Base-by-base conservation (phyloP, 2,888 invertebrate genomes). In the Morpho helenor region DNA sequence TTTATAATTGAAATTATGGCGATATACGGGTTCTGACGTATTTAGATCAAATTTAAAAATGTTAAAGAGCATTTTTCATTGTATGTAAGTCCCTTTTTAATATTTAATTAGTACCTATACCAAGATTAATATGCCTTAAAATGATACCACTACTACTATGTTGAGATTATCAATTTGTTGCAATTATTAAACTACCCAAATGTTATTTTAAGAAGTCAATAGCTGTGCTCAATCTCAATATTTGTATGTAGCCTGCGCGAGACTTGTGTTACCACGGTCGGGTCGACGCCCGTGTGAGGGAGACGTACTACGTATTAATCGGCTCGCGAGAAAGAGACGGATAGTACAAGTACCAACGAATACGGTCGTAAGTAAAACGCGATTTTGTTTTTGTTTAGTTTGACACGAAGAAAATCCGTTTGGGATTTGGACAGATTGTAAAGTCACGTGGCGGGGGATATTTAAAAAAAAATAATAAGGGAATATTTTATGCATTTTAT, bases 261-360 rank as follows among this genome's bases (percentile, higher is more conserved):
- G 52, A 63, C 59, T 60, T 55, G 58, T 57, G 55, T 56, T 72
- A 64, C 67, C 53, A 59, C 56, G 68, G 66, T 67, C 75, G 77
- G 83, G 82, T 83, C 83, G 82, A 80, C 80, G 82, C 66, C 82
- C 83, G 80, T 70, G 73, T 63, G 72, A 81, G 59, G 51, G 69
- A 63, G 76, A 81, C 8, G 39, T 39, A 39, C 7, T 7, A 56
- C 43, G 66, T 68, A 70, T 16, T 39, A 31, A 3, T 56, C 8
- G 3, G 16, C 16, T 57, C 3, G 69, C 57, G 10, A 61, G 70
- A 75, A 59, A 52, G 75, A 67, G 76, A 73, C 45, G 61, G 50
- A 54, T 7, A 58, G 61, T 59, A 57, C 71, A 74, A 74, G 73
- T 75, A 76, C 76, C 73, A 71, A 76, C 76, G 74, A 82, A 79